These are phyloP conservation scores for Baccha elongata DNA, from an alignment of 2,888 invertebrate genomes.

Conservation along the genomic window DNA sequence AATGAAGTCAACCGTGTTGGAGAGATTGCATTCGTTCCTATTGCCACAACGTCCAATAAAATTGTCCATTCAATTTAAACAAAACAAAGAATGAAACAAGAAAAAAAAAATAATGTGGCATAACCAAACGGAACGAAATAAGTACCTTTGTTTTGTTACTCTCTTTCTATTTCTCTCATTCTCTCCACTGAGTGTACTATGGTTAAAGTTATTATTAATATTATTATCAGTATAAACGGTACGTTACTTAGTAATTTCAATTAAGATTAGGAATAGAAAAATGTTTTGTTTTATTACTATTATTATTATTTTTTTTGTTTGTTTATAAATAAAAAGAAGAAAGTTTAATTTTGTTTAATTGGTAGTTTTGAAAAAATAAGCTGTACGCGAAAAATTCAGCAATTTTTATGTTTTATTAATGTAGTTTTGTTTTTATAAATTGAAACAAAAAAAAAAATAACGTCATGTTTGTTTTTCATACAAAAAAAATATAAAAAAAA, in stretches of 20 bases:
- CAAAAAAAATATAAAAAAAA: slow-evolving; percentile 31
- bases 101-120: slow-evolving; percentile 56
- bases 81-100: slow-evolving; percentile 36
- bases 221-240: slow-evolving; percentile 77
- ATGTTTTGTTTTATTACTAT: slow-evolving; percentile 23
- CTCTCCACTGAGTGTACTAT: slow-evolving; percentile 44
- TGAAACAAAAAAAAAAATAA: neutral
- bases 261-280: slow-evolving; percentile 36
- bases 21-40: slow-evolving; percentile 59
- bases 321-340: slow-evolving; percentile 15
- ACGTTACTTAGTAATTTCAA: slow-evolving; percentile 80
- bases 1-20: slow-evolving; percentile 55
- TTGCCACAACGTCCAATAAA: slow-evolving; percentile 72
- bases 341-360: slow-evolving; percentile 69
- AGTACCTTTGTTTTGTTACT: slow-evolving; percentile 41
- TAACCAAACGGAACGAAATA: slow-evolving; percentile 59
- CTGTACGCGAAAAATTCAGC: slow-evolving; percentile 60
- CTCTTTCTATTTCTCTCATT: too few species aligned
- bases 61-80: slow-evolving; percentile 49
- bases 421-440: slow-evolving; percentile 16
- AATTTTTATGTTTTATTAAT: slow-evolving; percentile 15
- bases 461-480: slow-evolving; percentile 28
- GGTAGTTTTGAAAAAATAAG: slow-evolving; percentile 38
- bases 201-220: slow-evolving; percentile 70
- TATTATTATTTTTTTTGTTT: slow-evolving; percentile 35